Evolutionary conservation across 2,888 invertebrate species (phyloP).

Genomic region (Nomada fabriciana): DNA sequence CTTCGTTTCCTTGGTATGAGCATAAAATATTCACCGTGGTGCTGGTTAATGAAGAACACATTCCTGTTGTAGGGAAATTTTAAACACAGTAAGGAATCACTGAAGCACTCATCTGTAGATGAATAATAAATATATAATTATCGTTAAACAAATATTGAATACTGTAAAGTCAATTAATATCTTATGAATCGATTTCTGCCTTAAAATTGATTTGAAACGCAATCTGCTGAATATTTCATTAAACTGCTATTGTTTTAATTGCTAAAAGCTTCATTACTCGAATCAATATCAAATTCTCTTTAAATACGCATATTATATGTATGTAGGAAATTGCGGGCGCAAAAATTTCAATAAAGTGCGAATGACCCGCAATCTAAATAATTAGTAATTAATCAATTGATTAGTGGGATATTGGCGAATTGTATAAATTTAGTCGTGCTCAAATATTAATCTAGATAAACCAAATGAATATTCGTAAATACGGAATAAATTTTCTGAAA

Average conservation of each 20-base stretch:
- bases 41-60: constrained; percentile 67
- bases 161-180: too few species aligned
- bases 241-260: neutral
- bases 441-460: constrained; percentile 3
- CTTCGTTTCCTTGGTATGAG: constrained; percentile 58
- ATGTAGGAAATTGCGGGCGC: neutral
- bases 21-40: constrained; percentile 71
- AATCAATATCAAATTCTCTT: neutral
- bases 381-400: constrained; percentile 21
- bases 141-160: too few species aligned
- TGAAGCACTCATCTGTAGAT: neutral
- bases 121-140: too few species aligned
- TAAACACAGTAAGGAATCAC: neutral
- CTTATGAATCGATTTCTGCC: too few species aligned
- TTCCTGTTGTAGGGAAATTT: constrained; percentile 55
- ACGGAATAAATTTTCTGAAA: neutral
- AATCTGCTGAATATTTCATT: neutral
- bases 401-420: neutral
- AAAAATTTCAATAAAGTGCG: neutral
- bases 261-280: neutral
- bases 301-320: neutral
- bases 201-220: neutral
- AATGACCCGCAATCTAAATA: constrained; percentile 15
- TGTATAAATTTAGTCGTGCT: neutral
- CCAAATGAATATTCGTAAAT: neutral